Base-by-base conservation (phyloP, 2,113 vertebrate genomes). In the Cololabis saira region DNA sequence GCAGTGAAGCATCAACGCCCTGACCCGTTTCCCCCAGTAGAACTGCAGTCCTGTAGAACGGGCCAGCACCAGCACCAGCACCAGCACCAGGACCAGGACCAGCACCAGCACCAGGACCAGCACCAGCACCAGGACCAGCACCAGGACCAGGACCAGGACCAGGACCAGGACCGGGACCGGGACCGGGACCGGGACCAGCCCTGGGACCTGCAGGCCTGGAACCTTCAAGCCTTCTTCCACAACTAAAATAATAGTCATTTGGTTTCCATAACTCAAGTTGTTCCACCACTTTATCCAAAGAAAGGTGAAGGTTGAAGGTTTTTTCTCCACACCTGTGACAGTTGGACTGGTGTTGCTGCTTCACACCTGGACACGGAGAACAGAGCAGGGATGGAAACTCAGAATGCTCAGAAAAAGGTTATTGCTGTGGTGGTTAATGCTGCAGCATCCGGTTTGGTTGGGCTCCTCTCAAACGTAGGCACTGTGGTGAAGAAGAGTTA, bases 401-500 rank as follows among this genome's bases (percentile, higher is more conserved):
- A 16, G 9, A 52, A 44, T 55, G 24, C 24, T 17, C 12, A 10
- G 9, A 52, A 24, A 53, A 65, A 49, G 62, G 54, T 72, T 91
- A 92, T 95, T 95, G 93, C 94, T 91, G 54, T 84, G 88, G 87
- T 76, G 91, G 93, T 91, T 74, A 61, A 86, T 90, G 93, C 90
- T 87, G 90, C 92, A 90, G 93, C 89, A 92, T 84, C 80, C 44
- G 43, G 74, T 78, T 65, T 79, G 85, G 88, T 42, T 67, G 83
- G 81, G 87, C 84, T 91, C 88, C 78, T 93, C 92, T 91, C 89
- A 90, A 68, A 94, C 87, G 69, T 93, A 98, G 97, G 96, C 97
- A 98, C 95, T 94, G 94, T 91, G 96, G 96, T 96, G 93, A 95
- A 92, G 88, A 95, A 95, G 94, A 95, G 95, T 94, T 94, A 80